Base-by-base conservation (phyloP, 2,888 invertebrate species). In the Camptogramma bilineatum region DNA sequence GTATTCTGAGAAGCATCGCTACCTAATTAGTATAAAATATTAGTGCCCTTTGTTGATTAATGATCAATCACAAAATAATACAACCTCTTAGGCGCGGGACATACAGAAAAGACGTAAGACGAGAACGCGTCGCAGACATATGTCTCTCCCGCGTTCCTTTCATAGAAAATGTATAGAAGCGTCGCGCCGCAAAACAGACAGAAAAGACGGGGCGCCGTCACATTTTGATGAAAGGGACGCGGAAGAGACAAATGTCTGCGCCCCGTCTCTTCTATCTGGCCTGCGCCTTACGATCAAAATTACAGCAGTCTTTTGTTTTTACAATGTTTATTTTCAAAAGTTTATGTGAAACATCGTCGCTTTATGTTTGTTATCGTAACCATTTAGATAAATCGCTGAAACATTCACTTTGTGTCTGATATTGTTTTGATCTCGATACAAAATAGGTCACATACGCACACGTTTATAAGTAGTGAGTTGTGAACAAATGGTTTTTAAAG, bases 341-440 rank as follows among this genome's bases (percentile, higher is more conserved):
- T 31, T 9, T 13, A 3, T 34, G n/a, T 13, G 34, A 39, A 13
- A 39, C 13, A 39, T 39, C 13, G 13, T 5, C 7, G 7, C 7
- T 39, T 28, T 4, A 3, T 39, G 13, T 13, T 39, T 31, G 31
- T 31, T 28, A 7, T 28, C 47, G 24, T 19, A 42, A 53, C 52
- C 44, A 52, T 58, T 42, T 52, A 44, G 9, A 44, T 31, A 16
- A 53, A 58, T 52, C 21, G 21, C 4, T 55, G 16, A 52, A 59
- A 59, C 55, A 51, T 42, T n/a, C n/a, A 19, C 50, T 50, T 54
- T 28, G 42, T 63, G 48, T 42, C 46, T 66, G 46, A 61, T 67
- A 71, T 64, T 71, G 63, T 71, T 62, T 63, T 64, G 64, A 66
- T 63, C 68, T 58, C 58, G 55, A 66, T 68, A 63, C 39, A 8